Base-by-base conservation (phyloP, 2,888 invertebrate species). In the Euproctis similis region DNA sequence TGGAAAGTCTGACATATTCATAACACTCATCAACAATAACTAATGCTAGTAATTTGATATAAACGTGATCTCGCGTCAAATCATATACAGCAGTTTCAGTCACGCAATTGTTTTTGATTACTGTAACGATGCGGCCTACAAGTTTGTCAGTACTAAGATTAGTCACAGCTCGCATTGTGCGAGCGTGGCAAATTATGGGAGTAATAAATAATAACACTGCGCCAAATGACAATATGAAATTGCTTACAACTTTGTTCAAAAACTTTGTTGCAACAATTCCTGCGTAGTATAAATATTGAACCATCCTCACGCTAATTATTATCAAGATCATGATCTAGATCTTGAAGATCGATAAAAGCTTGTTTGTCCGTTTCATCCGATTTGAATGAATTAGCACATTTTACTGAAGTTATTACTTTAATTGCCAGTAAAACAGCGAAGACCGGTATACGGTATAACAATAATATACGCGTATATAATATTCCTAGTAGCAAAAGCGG, bases 31-130 rank as follows among this genome's bases (percentile, higher is more conserved):
- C 36, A 37, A 34, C 18, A 37, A 29, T 38, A 31, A 28, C 36
- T 26, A 35, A 36, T 42, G 27, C 7, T 17, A 32, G 39, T 42
- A 44, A 60, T 46, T 37, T 35, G 34, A 54, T 46, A 47, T 35
- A 37, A 43, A 24, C 35, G 41, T 58, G 59, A 59, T 56, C 56
- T 59, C 50, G 54, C 50, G 43, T 46, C 22, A 50, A 53, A 55
- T 57, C 47, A 33, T 56, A 35, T 39, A 43, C 33, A n/a, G n/a
- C n/a, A 40, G 39, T 47, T 55, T 45, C 41, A 41, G 42, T 37
- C 42, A 39, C 36, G 46, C 60, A 70, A 71, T 72, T 69, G 62
- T 55, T 65, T 60, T 56, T 66, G 63, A 73, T 72, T 64, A 61
- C 46, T 55, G 42, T 46, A 51, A 60, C 52, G 55, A 57, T 55